Conservation (phyloP, 2,888 invertebrate genomes). For the Cheilosia vulpina region DNA sequence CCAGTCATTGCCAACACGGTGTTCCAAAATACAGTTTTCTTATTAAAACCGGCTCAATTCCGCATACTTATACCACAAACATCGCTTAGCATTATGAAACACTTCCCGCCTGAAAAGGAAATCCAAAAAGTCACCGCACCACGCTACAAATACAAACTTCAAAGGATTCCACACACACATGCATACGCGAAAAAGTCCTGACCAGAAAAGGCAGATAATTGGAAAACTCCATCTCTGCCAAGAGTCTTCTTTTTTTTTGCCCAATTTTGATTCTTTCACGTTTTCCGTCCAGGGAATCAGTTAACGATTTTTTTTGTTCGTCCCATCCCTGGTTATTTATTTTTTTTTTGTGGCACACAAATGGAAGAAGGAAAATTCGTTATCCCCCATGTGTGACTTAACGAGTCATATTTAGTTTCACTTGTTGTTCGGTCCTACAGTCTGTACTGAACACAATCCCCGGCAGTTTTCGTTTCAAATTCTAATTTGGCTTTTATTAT, state of each 20-base stretch:
- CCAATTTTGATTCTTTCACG: slow-evolving; percentile 49
- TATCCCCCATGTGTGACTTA: slow-evolving; percentile 67
- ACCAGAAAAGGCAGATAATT: slow-evolving; percentile 69
- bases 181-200: slow-evolving; percentile 45
- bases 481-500: slow-evolving; percentile 60
- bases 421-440: slow-evolving; percentile 42
- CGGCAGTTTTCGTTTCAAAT: slow-evolving; percentile 37
- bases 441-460: background rate
- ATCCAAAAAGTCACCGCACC: slow-evolving; percentile 59
- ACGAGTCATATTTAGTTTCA: slow-evolving; percentile 71
- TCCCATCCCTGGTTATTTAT: background rate
- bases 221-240: slow-evolving; percentile 69
- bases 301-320: slow-evolving; percentile 56
- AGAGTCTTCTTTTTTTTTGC: slow-evolving; percentile 38
- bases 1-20: slow-evolving; percentile 8
- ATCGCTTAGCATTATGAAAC: slow-evolving; percentile 26
- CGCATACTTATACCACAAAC: slow-evolving; percentile 24
- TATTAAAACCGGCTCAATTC: slow-evolving; percentile 51
- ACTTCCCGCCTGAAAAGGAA: slow-evolving; percentile 21
- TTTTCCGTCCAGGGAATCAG: slow-evolving; percentile 66
- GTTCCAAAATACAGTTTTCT: slow-evolving; percentile 14
- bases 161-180: slow-evolving; percentile 43
- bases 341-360: background rate
- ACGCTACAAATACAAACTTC: slow-evolving; percentile 33
- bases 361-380: slow-evolving; percentile 28